Percentiles rank a stretch among this genome's conserved stretches.
These are phyloP conservation scores for Bradysia coprophila DNA, from an alignment of 1,140 invertebrate genomes.

Conservation along the genomic window DNA sequence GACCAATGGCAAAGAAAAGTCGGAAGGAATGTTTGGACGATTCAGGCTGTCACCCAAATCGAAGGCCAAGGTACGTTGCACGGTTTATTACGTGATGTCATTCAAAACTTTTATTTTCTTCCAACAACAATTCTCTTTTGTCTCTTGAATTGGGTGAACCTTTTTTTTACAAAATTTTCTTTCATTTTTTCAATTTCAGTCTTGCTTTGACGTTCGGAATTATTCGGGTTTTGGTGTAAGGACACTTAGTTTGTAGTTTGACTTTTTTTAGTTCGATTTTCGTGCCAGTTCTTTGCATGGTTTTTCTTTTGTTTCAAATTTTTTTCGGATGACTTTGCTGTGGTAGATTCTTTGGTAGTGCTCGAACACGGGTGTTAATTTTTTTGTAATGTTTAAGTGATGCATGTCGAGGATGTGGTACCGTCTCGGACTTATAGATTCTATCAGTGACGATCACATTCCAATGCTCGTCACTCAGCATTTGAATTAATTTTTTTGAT, in stretches of 20 bases:
- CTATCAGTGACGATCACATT: too few species aligned
- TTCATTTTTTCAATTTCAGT: constrained; percentile 19
- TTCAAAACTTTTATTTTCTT: not conserved
- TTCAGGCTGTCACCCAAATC: constrained; percentile 39
- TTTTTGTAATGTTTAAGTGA: too few species aligned
- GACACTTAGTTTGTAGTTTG: constrained; percentile 15
- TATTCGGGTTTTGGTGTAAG: constrained; percentile 28
- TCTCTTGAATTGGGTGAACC: not conserved
- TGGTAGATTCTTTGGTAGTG: too few species aligned
- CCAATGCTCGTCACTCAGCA: too few species aligned
- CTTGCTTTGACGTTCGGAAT: constrained; percentile 27
- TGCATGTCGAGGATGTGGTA: too few species aligned
- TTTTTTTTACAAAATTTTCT: constrained; percentile 1
- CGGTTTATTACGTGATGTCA: not conserved
- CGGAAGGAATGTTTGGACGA: constrained; percentile 34
- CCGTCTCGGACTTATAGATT: too few species aligned
- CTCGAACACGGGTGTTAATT: too few species aligned
- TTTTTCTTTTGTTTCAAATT: constrained; percentile 10
- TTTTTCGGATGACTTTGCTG: too few species aligned
- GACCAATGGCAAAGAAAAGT: constrained; percentile 18
- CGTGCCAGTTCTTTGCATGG: constrained; percentile 6
- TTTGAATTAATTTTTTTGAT: too few species aligned
- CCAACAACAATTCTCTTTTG: not conserved
- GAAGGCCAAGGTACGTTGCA: constrained; percentile 39
- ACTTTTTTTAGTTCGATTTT: constrained; percentile 10